Conservation (phyloP, 2,888 invertebrate species). For the Incurvaria masculella region DNA sequence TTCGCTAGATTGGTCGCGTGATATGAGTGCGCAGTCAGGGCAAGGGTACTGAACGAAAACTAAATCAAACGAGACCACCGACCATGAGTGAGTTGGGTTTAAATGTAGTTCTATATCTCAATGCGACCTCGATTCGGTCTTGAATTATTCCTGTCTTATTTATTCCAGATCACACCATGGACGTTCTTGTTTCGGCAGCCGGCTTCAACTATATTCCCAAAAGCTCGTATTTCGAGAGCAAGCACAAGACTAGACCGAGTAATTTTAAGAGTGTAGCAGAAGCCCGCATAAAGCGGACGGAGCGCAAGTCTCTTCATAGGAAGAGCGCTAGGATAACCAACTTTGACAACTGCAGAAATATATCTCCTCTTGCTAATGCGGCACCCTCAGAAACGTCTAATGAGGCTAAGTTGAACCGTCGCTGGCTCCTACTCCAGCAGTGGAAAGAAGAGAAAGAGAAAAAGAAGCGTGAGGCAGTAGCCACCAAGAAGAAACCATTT, state of each 20-base stretch:
- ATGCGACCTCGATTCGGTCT: no score
- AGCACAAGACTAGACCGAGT: conserved; percentile 35
- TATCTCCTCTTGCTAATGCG: conserved; percentile 26
- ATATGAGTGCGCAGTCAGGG: no score
- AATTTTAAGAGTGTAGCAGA: conserved; percentile 30
- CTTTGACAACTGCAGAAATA: conserved; percentile 33
- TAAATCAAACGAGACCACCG: no score
- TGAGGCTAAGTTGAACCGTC: conserved; percentile 27
- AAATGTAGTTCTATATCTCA: no score
- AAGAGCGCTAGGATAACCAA: conserved; percentile 29
- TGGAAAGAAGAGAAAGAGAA: conserved; percentile 46
- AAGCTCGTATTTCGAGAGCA: conserved; percentile 26
- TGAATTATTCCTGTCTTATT: no score
- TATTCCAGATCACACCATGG: conserved; percentile 39
- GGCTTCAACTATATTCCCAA: conserved; percentile 21
- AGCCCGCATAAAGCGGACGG: conserved; percentile 23
- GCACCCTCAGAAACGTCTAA: conserved; percentile 16
- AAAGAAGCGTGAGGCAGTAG: conserved; percentile 29
- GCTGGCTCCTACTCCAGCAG: conserved; percentile 35
- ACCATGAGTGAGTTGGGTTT: no score
- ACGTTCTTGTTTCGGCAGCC: conserved; percentile 20
- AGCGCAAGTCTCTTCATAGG: conserved; percentile 26
- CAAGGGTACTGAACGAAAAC: no score
- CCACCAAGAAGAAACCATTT: conserved; percentile 36
- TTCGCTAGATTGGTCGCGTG: no score